Percentiles rank a stretch among this genome's conserved stretches.
Evolutionary conservation across 2,797 vertebrate species (phyloP).

Genomic region (Pseudochirops corinnae): DNA sequence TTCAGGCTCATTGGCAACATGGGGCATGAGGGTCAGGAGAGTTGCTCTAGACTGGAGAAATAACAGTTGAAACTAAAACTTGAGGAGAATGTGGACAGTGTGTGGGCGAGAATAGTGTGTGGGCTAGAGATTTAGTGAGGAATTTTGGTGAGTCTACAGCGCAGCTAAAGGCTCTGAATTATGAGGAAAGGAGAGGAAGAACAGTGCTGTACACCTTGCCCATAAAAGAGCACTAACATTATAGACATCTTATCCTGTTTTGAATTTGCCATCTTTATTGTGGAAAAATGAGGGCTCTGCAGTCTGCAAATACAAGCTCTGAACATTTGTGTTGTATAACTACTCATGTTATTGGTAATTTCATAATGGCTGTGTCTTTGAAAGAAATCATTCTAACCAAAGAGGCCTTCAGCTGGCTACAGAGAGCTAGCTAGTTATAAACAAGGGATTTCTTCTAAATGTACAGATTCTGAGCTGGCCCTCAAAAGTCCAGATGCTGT

Average conservation of each 20-base stretch:
- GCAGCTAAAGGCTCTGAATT: neutral
- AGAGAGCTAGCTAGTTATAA: neutral
- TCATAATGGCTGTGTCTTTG: neutral
- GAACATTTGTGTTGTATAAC: neutral
- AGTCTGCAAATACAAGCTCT: neutral
- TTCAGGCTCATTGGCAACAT: neutral
- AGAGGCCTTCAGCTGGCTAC: neutral
- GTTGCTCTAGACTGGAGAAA: neutral
- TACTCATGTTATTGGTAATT: neutral
- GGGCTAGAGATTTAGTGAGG: neutral
- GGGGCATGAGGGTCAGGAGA: neutral
- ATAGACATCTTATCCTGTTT: neutral
- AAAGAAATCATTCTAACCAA: neutral
- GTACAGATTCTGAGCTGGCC: neutral
- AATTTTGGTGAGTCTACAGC: neutral
- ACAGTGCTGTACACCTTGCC: neutral
- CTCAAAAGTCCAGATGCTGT: neutral
- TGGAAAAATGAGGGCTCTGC: neutral
- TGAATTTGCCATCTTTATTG: neutral
- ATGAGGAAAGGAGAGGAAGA: neutral
- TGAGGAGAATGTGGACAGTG: neutral
- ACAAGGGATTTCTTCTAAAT: neutral
- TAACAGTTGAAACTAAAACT: neutral
- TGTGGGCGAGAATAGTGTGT: neutral
- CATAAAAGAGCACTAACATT: neutral